phyloP scores from a whole-genome alignment of 2,888 invertebrate species.

The Patella ulyssiponensis region DNA sequence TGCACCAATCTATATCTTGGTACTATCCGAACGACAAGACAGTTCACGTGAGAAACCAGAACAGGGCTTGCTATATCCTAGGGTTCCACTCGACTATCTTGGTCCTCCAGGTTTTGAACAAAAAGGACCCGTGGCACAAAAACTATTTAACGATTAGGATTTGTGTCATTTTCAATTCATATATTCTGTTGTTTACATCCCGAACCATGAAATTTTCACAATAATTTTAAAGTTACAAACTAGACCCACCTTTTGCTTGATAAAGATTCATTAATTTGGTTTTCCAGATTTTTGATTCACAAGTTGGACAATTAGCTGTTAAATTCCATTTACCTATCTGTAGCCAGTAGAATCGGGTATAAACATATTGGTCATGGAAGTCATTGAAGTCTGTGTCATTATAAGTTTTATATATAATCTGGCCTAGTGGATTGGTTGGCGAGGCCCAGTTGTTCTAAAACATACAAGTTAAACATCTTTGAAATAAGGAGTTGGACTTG shows the following conservation, averaged over 20 bases:
- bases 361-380: conserved; percentile 53
- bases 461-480: no score
- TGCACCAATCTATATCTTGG: no score
- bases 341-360: conserved; percentile 49
- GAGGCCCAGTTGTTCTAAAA: conserved; percentile 55
- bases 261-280: neutral
- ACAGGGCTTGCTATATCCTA: neutral
- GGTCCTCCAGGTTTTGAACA: neutral
- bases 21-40: no score
- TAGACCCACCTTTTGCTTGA: neutral
- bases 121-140: neutral
- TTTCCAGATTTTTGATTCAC: conserved; percentile 3
- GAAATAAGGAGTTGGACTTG: no score
- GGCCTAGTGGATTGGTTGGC: conserved; percentile 46
- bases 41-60: no score
- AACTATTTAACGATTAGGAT: neutral
- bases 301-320: conserved; percentile 42
- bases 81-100: neutral
- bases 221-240: no score
- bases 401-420: conserved; percentile 60
- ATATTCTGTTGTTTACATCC: no score
- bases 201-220: no score
- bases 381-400: conserved; percentile 60
- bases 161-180: neutral
- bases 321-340: conserved; percentile 65